A percentile compares a stretch with the other conserved stretches of the same genome.
phyloP scores from a whole-genome alignment of 2,113 vertebrate genomes.

The Coryphaenoides rupestris region DNA sequence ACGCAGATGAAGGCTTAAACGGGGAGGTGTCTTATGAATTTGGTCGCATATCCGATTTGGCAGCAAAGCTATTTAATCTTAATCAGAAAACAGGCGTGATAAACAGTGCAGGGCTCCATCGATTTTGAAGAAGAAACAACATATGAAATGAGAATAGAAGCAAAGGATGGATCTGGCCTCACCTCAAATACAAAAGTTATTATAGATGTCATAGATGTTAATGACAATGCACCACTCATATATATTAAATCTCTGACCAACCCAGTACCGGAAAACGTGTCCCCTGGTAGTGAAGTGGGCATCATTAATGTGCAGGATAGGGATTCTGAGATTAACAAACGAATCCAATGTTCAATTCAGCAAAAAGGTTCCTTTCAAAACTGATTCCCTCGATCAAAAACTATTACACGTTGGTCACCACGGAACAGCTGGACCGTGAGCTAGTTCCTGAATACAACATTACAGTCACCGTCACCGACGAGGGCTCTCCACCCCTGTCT shows the following conservation, averaged over 20 bases:
- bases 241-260: conserved; percentile 64
- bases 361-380: conserved; percentile 61
- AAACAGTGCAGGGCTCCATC: conserved; percentile 42
- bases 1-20: conserved; percentile 70
- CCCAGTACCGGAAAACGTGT: conserved; percentile 57
- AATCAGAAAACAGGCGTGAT: conserved; percentile 68
- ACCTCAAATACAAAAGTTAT: conserved; percentile 63
- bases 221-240: conserved; percentile 73
- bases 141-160: conserved; percentile 68
- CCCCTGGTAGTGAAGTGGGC: conserved; percentile 58
- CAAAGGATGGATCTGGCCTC: conserved; percentile 61
- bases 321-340: conserved; percentile 62
- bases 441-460: conserved; percentile 47
- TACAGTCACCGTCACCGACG: conserved; percentile 53
- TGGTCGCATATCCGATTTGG: conserved; percentile 48
- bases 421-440: conserved; percentile 46
- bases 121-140: conserved; percentile 59
- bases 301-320: conserved; percentile 69
- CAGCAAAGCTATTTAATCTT: conserved; percentile 51
- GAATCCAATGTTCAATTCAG: conserved; percentile 60
- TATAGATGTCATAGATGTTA: conserved; percentile 64
- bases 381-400: conserved; percentile 66
- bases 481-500: conserved; percentile 62
- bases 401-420: conserved; percentile 54
- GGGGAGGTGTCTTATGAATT: conserved; percentile 68